Evolutionary conservation across 2,888 invertebrate species (phyloP), one percentile per base, ranked within the genome.

Genomic region (Xestobium rufovillosum): DNA sequence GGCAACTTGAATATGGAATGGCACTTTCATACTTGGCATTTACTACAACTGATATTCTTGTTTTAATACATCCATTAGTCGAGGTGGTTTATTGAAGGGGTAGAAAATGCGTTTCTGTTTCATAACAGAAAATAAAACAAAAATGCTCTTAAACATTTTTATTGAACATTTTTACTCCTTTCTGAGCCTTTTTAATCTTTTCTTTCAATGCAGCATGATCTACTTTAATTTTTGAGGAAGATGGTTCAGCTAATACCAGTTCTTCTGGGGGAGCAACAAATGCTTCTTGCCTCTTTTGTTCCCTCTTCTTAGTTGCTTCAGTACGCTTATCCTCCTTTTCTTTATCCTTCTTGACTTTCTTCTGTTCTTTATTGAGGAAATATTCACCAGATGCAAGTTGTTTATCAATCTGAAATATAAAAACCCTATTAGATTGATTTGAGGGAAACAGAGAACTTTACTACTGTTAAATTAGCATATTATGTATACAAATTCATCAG

Each of bases 311-410:
- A 29, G 80, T 77, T 2, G 78, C 81, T 52, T 79, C 79, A 11
- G 75, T 72, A 59, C 89, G 84, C 59, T 83, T 90, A 43, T 83
- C 81, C 47, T 82, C 78, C 45, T 78, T 80, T 53, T 86, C 83
- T 59, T 83, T 81, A 39, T 74, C 74, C 44, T 72, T 75, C 54
- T 80, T 83, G 0, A 76, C 75, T 46, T 71, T 75, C 60, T 79
- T 83, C 51, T 89, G 84, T 47, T 83, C 82, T 58, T 88, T 82
- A 52, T 83, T 89, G 33, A 97, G 76, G 76, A 98, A 98, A 67
- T 89, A 98, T 70, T 97, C 96, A 37, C 98, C 98, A 27, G 84
- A 77, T n/a, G 88, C 92, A 58, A 98, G 67, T 65, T 92, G 78
- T 59, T 84, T 84, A 63, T 98, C 97, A 56, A 92, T 68, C 69